Percentiles rank a stretch among this genome's conserved stretches.
These are phyloP conservation scores for Actinia tenebrosa DNA, from an alignment of 64 coral and sea anemone species.

Conservation along the genomic window DNA sequence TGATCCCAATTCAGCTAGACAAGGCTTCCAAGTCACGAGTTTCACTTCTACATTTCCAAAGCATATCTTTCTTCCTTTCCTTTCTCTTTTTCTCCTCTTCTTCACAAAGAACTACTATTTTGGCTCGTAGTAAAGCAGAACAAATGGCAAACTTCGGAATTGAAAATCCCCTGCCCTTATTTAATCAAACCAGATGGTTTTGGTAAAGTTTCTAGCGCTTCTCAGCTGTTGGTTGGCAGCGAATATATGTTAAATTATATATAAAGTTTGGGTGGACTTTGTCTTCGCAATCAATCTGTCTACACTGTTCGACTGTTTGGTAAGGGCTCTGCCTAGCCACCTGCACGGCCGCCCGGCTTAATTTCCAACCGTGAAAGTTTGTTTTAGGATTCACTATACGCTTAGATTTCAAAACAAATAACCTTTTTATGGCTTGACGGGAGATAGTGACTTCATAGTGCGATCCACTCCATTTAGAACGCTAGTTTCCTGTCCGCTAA, in stretches of 20 bases:
- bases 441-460: slow-evolving; percentile 7
- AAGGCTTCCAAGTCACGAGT: no score
- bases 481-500: slow-evolving; percentile 7
- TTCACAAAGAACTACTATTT: neutral
- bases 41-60: neutral
- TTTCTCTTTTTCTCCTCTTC: neutral
- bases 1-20: no score
- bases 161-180: neutral
- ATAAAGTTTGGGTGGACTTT: neutral
- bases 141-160: neutral
- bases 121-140: neutral
- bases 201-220: neutral
- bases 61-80: neutral
- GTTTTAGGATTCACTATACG: neutral
- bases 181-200: neutral
- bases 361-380: neutral
- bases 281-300: neutral
- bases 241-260: slow-evolving; percentile 9
- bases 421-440: neutral
- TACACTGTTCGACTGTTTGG: neutral
- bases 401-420: slow-evolving; percentile 5
- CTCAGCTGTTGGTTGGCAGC: neutral
- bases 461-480: neutral
- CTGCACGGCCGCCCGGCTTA: neutral
- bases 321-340: neutral